Evolutionary conservation across 2,888 invertebrate genomes (phyloP).

Genomic region (Habrosyne pyritoides): DNA sequence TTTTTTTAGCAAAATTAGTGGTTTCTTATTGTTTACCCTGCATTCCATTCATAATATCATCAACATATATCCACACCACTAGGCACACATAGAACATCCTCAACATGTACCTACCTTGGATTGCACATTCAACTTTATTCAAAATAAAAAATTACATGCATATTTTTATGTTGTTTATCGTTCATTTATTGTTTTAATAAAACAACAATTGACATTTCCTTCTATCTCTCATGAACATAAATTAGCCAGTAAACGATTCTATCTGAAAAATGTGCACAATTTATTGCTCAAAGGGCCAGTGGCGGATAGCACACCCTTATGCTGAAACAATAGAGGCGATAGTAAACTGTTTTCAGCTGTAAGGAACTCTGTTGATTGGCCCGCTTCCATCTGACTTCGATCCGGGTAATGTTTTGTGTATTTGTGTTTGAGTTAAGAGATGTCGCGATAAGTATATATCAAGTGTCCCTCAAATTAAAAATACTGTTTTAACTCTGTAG

Average conservation of each 20-base stretch:
- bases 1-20: too few species aligned
- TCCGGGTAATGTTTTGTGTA: constrained; percentile 51
- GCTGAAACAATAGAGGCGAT: constrained; percentile 39
- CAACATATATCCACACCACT: too few species aligned
- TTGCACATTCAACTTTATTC: too few species aligned
- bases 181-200: neutral
- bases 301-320: constrained; percentile 6
- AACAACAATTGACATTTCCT: neutral
- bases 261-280: constrained; percentile 32
- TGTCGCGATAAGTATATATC: constrained; percentile 17
- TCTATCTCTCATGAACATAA: neutral
- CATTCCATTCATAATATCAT: too few species aligned
- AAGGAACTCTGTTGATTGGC: constrained; percentile 61
- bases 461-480: too few species aligned
- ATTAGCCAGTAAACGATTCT: neutral
- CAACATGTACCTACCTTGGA: too few species aligned
- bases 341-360: constrained; percentile 48
- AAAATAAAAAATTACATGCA: too few species aligned
- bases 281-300: constrained; percentile 15
- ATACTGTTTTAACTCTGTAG: too few species aligned
- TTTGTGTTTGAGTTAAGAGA: constrained; percentile 16
- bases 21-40: too few species aligned
- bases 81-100: too few species aligned
- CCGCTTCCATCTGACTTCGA: constrained; percentile 73
- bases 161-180: too few species aligned